Percentiles rank a stretch among this genome's conserved stretches.
phyloP scores from a whole-genome alignment of 1,140 invertebrate species.

The Bombus balteatus region DNA sequence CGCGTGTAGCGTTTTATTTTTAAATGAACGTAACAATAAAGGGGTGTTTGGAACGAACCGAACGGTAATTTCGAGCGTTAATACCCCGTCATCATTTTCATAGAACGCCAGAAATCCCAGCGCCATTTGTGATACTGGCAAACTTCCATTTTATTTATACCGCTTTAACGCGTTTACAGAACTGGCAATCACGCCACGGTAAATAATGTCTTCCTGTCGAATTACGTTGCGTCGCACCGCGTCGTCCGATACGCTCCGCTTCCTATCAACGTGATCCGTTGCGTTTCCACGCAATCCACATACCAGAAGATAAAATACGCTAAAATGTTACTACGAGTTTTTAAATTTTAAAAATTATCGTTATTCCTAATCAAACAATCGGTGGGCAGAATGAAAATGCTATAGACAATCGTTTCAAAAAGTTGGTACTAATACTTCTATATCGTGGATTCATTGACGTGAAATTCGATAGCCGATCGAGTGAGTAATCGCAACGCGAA shows the following conservation, averaged over 20 bases:
- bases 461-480: not conserved
- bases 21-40: conserved; percentile 20
- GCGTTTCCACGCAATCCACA: not conserved
- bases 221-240: conserved; percentile 41
- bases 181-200: conserved; percentile 40
- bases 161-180: conserved; percentile 26
- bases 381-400: not conserved
- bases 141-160: conserved; percentile 59
- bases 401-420: not conserved
- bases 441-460: not conserved
- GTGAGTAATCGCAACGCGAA: not conserved
- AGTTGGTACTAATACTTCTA: no score
- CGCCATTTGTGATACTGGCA: conserved; percentile 34
- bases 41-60: not conserved
- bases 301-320: not conserved
- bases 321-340: no score
- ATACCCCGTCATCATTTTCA: conserved; percentile 7
- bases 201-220: conserved; percentile 61
- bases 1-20: conserved; percentile 11
- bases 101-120: conserved; percentile 1
- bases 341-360: not conserved
- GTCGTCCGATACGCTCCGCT: conserved; percentile 19
- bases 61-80: not conserved
- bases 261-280: conserved; percentile 1
- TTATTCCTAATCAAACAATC: not conserved